Percentiles rank a stretch among this genome's conserved stretches.
These are phyloP conservation scores for Pelobates cultripes DNA, from an alignment of 2,797 vertebrate genomes.

Conservation along the genomic window DNA sequence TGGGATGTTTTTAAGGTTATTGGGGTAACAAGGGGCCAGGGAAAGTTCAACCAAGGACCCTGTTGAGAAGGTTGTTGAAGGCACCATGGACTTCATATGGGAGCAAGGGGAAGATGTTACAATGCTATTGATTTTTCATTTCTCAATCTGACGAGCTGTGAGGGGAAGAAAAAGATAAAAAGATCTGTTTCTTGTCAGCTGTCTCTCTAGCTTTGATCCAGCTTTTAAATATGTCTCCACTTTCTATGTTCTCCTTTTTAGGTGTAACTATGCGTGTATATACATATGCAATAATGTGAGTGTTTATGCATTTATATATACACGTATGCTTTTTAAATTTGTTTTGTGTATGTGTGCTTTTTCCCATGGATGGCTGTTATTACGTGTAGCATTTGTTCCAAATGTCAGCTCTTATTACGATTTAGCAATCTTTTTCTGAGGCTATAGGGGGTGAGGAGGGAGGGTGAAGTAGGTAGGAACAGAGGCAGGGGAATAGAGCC, in stretches of 20 bases:
- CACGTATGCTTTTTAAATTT: constrained; percentile 12
- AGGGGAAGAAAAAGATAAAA: constrained; percentile 56
- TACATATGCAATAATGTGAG: too few species aligned
- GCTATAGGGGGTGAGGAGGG: constrained; percentile 61
- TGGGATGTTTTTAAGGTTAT: constrained; percentile 45
- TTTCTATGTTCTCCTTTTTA: too few species aligned
- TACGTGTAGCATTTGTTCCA: constrained; percentile 27
- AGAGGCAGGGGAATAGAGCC: constrained; percentile 58
- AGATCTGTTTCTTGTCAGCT: constrained; percentile 69
- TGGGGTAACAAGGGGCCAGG: constrained; percentile 36
- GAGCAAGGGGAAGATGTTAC: constrained; percentile 48
- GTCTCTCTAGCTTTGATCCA: constrained; percentile 62
- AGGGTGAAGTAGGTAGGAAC: constrained; percentile 55
- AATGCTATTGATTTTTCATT: constrained; percentile 62
- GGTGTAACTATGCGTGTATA: too few species aligned
- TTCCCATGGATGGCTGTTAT: constrained; percentile 45
- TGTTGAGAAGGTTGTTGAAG: not conserved
- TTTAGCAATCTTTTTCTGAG: constrained; percentile 59
- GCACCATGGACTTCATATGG: not conserved
- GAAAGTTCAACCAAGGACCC: constrained; percentile 42
- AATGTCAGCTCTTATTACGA: constrained; percentile 67
- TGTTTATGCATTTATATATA: constrained; percentile 50
- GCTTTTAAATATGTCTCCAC: not conserved
- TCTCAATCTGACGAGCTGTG: constrained; percentile 66
- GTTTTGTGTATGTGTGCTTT: constrained; percentile 27